A percentile compares a stretch with the other conserved stretches of the same genome.
These are phyloP conservation scores for Leptinotarsa haldemani DNA, from an alignment of 2,888 invertebrate genomes.

Conservation along the genomic window DNA sequence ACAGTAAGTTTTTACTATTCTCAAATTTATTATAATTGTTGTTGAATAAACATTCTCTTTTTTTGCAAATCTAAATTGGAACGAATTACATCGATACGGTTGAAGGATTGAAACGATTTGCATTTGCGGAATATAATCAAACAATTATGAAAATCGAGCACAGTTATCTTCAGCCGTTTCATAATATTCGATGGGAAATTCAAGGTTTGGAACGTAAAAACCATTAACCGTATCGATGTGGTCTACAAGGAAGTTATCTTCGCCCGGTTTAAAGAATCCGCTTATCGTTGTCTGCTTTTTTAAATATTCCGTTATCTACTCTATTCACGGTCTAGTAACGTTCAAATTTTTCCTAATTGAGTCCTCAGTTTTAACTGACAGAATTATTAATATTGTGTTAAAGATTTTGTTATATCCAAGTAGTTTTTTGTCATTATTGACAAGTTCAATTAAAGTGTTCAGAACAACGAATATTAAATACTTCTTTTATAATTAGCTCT, in stretches of 20 bases:
- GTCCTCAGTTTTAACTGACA: no score
- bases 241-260: not conserved
- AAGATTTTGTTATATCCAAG: no score
- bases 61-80: not conserved
- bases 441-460: no score
- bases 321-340: not conserved
- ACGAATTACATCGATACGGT: not conserved
- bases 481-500: no score
- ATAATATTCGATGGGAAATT: not conserved
- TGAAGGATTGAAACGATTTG: not conserved
- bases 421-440: no score
- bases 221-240: not conserved
- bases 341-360: not conserved
- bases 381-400: no score
- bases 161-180: not conserved
- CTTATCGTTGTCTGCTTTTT: not conserved
- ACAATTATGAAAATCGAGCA: not conserved
- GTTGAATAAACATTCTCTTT: no score
- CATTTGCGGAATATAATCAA: conserved; percentile 5
- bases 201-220: not conserved
- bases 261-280: not conserved
- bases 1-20: no score
- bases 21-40: no score
- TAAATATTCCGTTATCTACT: not conserved
- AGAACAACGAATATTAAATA: no score